These are phyloP conservation scores for Acanthosepion pharaonis DNA, from an alignment of 2,888 invertebrate genomes.

Conservation along the genomic window DNA sequence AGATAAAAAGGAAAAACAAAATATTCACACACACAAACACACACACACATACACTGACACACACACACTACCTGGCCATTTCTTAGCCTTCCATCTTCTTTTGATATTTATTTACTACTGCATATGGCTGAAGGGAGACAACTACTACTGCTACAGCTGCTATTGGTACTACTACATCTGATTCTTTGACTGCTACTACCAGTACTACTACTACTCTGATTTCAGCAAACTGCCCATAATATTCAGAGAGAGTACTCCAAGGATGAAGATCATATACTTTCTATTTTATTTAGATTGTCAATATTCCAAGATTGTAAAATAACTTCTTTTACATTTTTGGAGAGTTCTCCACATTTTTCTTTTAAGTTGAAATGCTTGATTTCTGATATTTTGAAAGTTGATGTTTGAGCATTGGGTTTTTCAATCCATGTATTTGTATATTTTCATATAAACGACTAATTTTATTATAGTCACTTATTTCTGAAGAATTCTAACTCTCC, in stretches of 20 bases:
- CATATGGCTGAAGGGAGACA: constrained; percentile 5
- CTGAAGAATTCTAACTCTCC: not conserved
- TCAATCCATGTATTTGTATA: not conserved
- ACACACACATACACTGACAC: not conserved
- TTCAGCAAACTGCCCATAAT: not conserved
- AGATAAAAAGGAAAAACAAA: not conserved
- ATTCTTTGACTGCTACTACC: not conserved
- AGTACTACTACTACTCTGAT: not conserved
- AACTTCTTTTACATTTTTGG: not conserved
- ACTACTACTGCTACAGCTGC: not conserved
- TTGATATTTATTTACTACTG: constrained; percentile 24
- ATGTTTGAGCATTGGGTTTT: not conserved
- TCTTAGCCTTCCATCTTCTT: constrained; percentile 38
- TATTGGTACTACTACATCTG: not conserved
- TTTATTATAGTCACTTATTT: not conserved
- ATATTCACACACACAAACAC: not conserved
- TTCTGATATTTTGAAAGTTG: not conserved
- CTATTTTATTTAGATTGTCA: not conserved
- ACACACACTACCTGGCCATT: not conserved
- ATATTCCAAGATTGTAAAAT: not conserved
- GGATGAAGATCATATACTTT: not conserved
- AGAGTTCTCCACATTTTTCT: not conserved
- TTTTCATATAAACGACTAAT: not conserved
- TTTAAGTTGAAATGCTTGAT: not conserved
- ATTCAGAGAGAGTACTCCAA: not conserved